Percentiles rank a stretch among this genome's conserved stretches.
These are phyloP conservation scores for Anguilla rostrata DNA, from an alignment of 2,113 vertebrate species.

Conservation along the genomic window DNA sequence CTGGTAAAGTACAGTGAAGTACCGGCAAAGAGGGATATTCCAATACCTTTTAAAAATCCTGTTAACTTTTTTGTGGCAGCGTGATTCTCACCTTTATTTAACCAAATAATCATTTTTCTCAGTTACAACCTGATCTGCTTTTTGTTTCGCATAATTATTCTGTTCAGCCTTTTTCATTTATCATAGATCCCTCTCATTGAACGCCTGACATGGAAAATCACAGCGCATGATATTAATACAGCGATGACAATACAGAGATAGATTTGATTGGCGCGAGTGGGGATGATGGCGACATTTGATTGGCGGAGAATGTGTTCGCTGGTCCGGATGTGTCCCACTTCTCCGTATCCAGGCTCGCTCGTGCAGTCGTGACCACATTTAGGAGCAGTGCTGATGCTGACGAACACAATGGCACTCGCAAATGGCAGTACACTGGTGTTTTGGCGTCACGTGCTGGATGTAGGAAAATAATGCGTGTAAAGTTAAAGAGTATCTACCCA, in stretches of 20 bases:
- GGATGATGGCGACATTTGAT: too few species aligned
- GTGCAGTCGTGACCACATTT: too few species aligned
- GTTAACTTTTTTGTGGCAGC: neutral
- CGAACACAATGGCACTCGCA: neutral
- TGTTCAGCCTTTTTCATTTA: neutral
- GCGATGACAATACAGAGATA: too few species aligned
- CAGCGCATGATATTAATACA: too few species aligned
- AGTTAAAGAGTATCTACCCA: too few species aligned
- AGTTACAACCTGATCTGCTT: neutral
- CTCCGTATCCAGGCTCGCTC: too few species aligned
- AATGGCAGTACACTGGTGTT: neutral
- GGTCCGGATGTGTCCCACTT: too few species aligned
- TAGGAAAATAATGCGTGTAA: too few species aligned
- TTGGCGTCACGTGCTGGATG: too few species aligned
- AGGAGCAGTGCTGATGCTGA: neutral
- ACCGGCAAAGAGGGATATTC: neutral
- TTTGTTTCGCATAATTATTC: neutral
- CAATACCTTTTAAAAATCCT: neutral
- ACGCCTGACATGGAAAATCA: neutral
- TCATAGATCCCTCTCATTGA: neutral
- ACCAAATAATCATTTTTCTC: neutral
- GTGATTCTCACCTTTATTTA: neutral
- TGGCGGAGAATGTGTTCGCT: too few species aligned
- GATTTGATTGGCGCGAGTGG: too few species aligned
- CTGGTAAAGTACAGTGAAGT: neutral